These are phyloP conservation scores for Pyrrhosoma nymphula DNA, from an alignment of 2,888 invertebrate genomes.

Conservation along the genomic window DNA sequence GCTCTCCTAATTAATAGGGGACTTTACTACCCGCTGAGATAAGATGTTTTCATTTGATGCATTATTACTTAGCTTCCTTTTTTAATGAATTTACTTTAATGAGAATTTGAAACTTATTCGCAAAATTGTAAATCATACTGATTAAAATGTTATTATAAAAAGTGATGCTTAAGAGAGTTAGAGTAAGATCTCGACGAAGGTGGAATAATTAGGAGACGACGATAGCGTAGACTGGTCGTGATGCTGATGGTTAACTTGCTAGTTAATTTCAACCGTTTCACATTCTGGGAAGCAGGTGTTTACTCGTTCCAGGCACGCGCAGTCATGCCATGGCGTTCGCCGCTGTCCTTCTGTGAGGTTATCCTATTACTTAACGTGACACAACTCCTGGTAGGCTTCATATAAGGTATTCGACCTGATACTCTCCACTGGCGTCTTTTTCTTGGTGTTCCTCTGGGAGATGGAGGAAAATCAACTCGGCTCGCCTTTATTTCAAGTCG, in stretches of 20 bases:
- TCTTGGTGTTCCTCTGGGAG: neutral
- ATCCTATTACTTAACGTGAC: neutral
- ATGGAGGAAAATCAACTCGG: neutral
- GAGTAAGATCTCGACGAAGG: no score
- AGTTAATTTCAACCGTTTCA: neutral
- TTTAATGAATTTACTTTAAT: no score
- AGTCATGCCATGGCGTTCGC: neutral
- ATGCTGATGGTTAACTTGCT: neutral
- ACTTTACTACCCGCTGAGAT: no score
- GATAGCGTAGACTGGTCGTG: no score
- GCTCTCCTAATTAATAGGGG: no score
- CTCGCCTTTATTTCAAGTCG: neutral
- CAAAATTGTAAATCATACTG: no score
- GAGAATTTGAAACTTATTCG: no score
- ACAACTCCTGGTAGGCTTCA: slow-evolving; percentile 10
- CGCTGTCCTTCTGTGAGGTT: neutral
- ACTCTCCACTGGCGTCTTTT: neutral
- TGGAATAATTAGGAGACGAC: no score
- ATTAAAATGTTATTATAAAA: no score
- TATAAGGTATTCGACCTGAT: neutral
- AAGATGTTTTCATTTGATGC: no score
- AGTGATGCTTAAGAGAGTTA: no score
- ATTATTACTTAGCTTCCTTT: no score
- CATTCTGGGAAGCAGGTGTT: neutral
- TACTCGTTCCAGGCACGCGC: neutral